These are phyloP conservation scores for Arrhopalites spinosus DNA, from an alignment of 2,888 invertebrate genomes.

Conservation along the genomic window DNA sequence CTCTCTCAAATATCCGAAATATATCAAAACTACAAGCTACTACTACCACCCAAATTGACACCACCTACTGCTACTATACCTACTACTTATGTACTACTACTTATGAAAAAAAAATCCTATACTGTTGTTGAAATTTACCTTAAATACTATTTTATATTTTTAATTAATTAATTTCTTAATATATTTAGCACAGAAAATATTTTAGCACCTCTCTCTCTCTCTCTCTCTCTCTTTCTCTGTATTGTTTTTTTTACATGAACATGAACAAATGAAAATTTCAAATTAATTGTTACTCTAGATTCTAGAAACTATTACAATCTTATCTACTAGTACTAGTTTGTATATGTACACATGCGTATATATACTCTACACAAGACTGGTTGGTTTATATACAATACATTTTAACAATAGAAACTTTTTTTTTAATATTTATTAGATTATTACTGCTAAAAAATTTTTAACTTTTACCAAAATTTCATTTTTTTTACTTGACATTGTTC, in stretches of 20 bases:
- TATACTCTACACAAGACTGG: neutral
- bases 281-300: too few species aligned
- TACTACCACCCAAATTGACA: too few species aligned
- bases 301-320: too few species aligned
- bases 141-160: slow-evolving; percentile 2
- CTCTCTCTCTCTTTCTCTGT: neutral
- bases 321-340: too few species aligned
- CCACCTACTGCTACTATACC: neutral
- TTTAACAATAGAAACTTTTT: slow-evolving; percentile 12
- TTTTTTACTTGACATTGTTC: too few species aligned
- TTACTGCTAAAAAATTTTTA: neutral
- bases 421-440: slow-evolving; percentile 3
- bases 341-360: too few species aligned
- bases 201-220: slow-evolving; percentile 13
- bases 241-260: slow-evolving; percentile 11
- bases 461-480: too few species aligned
- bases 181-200: neutral
- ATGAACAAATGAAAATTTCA: too few species aligned
- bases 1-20: neutral
- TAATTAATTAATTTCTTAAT: slow-evolving; percentile 1
- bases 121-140: too few species aligned
- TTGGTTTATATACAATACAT: neutral
- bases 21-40: neutral
- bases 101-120: neutral
- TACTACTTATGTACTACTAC: slow-evolving; percentile 2